Conservation (phyloP, 64 coral and sea anemone species). For the Cladopsammia gracilis region DNA sequence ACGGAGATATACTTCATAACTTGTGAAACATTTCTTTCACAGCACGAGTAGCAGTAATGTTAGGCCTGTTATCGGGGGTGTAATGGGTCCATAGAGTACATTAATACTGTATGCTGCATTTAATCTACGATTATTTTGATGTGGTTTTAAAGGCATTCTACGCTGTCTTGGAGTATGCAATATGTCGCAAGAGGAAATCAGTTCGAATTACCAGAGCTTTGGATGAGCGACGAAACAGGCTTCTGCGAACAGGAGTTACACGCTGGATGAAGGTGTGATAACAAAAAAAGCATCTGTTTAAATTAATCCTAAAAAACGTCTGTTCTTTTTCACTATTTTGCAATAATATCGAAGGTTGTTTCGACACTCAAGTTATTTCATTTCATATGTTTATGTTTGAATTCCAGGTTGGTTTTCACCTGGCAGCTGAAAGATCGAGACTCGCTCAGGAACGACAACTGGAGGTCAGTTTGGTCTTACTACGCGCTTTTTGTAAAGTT, state of each 20-base stretch:
- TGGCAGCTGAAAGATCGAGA: conserved; percentile 63
- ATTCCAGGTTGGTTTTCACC: conserved; percentile 78
- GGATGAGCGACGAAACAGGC: conserved; percentile 76
- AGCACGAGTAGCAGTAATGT: too few species aligned
- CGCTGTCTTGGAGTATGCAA: conserved; percentile 59
- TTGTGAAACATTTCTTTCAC: too few species aligned
- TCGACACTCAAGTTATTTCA: neutral
- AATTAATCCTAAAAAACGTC: too few species aligned
- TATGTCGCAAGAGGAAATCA: conserved; percentile 55
- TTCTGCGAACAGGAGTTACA: conserved; percentile 76
- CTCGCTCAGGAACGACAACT: conserved; percentile 80
- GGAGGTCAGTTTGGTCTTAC: conserved; percentile 31
- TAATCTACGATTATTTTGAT: neutral
- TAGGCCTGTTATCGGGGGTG: too few species aligned
- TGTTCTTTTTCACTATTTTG: too few species aligned
- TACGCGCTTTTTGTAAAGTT: too few species aligned
- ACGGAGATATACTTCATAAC: too few species aligned
- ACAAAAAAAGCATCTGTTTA: neutral
- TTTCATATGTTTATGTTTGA: neutral
- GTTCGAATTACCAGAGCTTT: conserved; percentile 57
- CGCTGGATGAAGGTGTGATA: conserved; percentile 86
- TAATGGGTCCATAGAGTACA: too few species aligned
- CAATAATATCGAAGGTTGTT: too few species aligned
- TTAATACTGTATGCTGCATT: neutral
- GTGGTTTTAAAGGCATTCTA: conserved; percentile 55